Evolutionary conservation across 1,140 invertebrate species (phyloP), one percentile per base, ranked within the genome.

Genomic region (Anoplophora glabripennis): DNA sequence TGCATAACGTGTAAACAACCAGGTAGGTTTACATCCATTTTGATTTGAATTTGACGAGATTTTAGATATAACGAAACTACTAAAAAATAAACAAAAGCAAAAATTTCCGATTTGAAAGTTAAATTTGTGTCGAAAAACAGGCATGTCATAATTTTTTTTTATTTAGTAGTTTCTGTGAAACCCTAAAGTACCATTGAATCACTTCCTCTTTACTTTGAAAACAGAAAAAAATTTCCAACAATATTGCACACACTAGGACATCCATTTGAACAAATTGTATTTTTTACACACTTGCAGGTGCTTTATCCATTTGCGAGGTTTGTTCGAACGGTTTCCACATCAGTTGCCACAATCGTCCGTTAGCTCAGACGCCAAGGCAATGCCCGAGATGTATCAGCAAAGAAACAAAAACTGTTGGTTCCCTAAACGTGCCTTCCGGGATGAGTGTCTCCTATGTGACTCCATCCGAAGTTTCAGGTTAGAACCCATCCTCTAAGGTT

Each of bases 311-410:
- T 12, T 83, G 81, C 59, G 79, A 80, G 57, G 73, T 67, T 57
- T 83, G 81, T 65, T 65, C 74, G 34, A 72, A 74, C 18, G 78
- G 75, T 57, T 83, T 81, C 68, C 81, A 83, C 58, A 68, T 80
- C 5, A 77, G 76, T 12, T 83, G 81, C 63, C 80, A 81, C 53
- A 74, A 76, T 57, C 63, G 71, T n/a, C 72, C 74, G 12, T 64
- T 75, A 14, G 52, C 63, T 2, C 66, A 70, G 41, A 60, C 68
- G 9, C 73, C 74, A 7, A 51, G 63, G 28, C 66, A 73, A 41
- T 76, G 74, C 54, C 73, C 73, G 11, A 69, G 66, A 54, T 76
- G 74, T 49, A 61, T 67, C 11, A 46, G 41, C 7, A 72, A 72
- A 53, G 71, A 71, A 52, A 56, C 55, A 34, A 60, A 65, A 21